These are phyloP conservation scores for Amblyteles armatorius DNA, from an alignment of 2,888 invertebrate species.

Conservation along the genomic window DNA sequence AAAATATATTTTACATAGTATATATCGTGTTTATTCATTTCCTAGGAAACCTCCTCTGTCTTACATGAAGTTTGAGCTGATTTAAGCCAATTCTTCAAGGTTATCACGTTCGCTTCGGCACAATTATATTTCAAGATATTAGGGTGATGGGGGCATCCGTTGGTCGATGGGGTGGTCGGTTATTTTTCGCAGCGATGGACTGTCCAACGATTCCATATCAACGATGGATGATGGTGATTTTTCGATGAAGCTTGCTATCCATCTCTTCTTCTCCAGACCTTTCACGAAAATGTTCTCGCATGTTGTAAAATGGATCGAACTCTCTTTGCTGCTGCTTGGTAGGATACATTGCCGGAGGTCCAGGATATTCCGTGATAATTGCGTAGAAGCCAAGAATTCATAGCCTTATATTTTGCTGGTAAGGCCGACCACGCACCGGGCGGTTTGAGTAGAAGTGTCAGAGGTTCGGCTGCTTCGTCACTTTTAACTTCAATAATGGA, in stretches of 20 bases:
- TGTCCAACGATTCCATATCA: neutral
- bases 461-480: neutral
- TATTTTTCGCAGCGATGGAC: neutral
- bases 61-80: too few species aligned
- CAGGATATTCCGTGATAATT: neutral
- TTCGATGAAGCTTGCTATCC: neutral
- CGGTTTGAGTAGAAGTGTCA: neutral
- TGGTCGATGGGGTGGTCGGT: neutral
- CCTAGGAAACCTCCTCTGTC: too few species aligned
- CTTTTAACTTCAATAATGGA: neutral
- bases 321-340: slow-evolving; percentile 3
- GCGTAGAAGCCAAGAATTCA: neutral
- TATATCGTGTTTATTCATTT: too few species aligned
- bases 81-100: too few species aligned
- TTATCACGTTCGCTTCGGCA: neutral
- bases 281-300: slow-evolving; percentile 38
- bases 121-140: slow-evolving; percentile 6
- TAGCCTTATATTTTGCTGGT: neutral
- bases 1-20: neutral
- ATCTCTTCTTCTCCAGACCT: slow-evolving; percentile 21
- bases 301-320: slow-evolving; percentile 20
- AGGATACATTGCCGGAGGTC: slow-evolving; percentile 18
- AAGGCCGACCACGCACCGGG: neutral
- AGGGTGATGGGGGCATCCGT: neutral
- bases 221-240: neutral